Evolutionary conservation across 1,140 invertebrate species (phyloP).

Genomic region (Holcopasites calliopsidis): DNA sequence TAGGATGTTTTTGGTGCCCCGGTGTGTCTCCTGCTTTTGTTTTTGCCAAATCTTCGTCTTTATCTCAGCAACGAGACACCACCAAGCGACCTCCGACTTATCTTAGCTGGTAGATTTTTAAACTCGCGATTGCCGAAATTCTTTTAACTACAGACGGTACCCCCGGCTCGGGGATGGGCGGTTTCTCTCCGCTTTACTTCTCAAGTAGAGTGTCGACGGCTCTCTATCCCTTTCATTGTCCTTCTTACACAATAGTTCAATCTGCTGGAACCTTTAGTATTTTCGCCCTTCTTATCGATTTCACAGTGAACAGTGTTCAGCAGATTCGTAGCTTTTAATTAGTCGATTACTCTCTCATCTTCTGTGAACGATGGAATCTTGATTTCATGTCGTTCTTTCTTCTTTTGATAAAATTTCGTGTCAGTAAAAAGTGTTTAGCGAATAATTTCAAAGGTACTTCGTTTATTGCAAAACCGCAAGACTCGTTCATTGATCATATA

Average conservation of each 20-base stretch:
- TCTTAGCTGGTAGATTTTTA: slow-evolving; percentile 43
- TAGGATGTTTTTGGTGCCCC: slow-evolving; percentile 45
- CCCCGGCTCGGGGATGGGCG: slow-evolving; percentile 12
- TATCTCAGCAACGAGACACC: slow-evolving; percentile 14
- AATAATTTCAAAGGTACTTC: too few species aligned
- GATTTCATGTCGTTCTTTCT: not conserved
- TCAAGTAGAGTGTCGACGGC: not conserved
- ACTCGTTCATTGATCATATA: not conserved
- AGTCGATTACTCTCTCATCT: too few species aligned
- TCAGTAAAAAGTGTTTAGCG: too few species aligned
- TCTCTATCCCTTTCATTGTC: not conserved
- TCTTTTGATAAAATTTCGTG: too few species aligned
- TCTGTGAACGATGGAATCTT: slow-evolving; percentile 22
- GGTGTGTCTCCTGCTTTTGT: slow-evolving; percentile 48
- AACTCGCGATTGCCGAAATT: slow-evolving; percentile 34
- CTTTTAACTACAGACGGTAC: slow-evolving; percentile 40
- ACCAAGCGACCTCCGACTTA: slow-evolving; percentile 25
- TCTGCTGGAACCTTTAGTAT: not conserved
- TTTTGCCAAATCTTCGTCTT: slow-evolving; percentile 42
- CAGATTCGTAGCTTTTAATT: not conserved
- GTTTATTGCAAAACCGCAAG: not conserved
- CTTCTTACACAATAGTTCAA: not conserved
- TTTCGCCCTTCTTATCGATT: not conserved
- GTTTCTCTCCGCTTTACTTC: not conserved
- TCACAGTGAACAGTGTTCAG: not conserved